Conservation (phyloP, 2,888 invertebrate genomes). For the Plutella xylostella region DNA sequence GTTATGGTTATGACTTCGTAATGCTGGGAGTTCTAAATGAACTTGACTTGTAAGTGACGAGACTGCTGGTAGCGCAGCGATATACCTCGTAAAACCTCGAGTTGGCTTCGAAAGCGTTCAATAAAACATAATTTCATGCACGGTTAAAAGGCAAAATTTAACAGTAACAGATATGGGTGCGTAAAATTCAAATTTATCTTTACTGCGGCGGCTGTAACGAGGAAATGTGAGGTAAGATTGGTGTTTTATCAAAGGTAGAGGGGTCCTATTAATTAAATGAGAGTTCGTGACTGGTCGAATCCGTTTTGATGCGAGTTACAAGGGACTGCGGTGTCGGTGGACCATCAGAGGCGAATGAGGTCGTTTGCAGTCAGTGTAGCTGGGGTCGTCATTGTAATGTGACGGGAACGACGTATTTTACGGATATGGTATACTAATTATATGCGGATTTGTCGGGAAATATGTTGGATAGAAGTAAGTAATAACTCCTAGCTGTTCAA, state of each 20-base stretch:
- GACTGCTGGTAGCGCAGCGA: no score
- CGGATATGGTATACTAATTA: no score
- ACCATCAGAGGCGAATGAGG: conserved; percentile 39
- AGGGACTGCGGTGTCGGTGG: conserved; percentile 36
- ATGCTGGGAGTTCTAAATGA: neutral
- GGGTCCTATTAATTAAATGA: conserved; percentile 46
- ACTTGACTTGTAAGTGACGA: no score
- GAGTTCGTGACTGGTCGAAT: conserved; percentile 45
- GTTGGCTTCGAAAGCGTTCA: no score
- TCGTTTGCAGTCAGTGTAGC: conserved; percentile 27
- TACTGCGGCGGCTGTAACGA: conserved; percentile 24
- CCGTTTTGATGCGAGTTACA: conserved; percentile 40
- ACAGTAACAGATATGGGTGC: neutral
- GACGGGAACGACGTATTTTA: neutral
- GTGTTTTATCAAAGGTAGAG: conserved; percentile 37
- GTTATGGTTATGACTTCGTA: neutral
- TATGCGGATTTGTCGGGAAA: no score
- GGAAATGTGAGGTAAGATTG: conserved; percentile 33
- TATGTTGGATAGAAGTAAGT: no score
- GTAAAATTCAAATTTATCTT: conserved; percentile 11
- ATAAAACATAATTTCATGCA: conserved; percentile 1
- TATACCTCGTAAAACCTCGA: no score
- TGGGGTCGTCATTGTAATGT: neutral
- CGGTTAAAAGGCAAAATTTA: neutral
- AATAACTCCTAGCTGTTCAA: no score